Base-by-base conservation (phyloP, 2,888 invertebrate species). In the Drosophila rellima region DNA sequence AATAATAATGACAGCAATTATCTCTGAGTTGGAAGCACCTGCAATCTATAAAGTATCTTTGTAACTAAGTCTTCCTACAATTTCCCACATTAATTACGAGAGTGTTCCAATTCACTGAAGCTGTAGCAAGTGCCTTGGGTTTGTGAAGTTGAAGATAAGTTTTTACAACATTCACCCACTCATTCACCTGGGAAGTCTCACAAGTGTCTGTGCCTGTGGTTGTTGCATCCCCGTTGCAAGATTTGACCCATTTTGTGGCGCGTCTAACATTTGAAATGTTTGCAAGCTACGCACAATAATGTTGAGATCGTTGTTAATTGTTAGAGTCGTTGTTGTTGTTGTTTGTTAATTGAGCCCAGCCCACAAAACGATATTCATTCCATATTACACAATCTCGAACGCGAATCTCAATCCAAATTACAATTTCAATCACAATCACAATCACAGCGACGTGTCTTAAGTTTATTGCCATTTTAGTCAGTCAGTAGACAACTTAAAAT, bases 381-480 rank as follows among this genome's bases (percentile, higher is more conserved):
- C 61, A 48, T 45, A 67, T 83, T 83, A 70, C 84, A 86, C 74
- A 83, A 83, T 80, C 62, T 20, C 7, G 17, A 47, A 51, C 29
- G 47, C 77, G 48, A 65, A 64, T 60, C 48, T 11, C 74, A 59
- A 60, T 51, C 45, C 20, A 45, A 47, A 62, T 62, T n/a, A 13
- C 59, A 59, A 59, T 47, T 23, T 8, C 68, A 70, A 48, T 56
- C 33, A 17, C 56, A 70, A 60, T 65, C 59, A 60, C 67, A 60
- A 55, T n/a, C n/a, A n/a, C n/a, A n/a, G 15, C 70, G 54, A 71
- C 59, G 17, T 59, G 66, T 70, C 65, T 67, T 39, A 51, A 63
- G 42, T 65, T 66, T 80, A 70, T 84, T 63, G 80, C 80, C 80
- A 81, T 80, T 74, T 80, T 68, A 69, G 80, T 74, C 64, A 55